These are phyloP conservation scores for Periparus ater DNA, from an alignment of 2,797 vertebrate genomes.

Conservation along the genomic window DNA sequence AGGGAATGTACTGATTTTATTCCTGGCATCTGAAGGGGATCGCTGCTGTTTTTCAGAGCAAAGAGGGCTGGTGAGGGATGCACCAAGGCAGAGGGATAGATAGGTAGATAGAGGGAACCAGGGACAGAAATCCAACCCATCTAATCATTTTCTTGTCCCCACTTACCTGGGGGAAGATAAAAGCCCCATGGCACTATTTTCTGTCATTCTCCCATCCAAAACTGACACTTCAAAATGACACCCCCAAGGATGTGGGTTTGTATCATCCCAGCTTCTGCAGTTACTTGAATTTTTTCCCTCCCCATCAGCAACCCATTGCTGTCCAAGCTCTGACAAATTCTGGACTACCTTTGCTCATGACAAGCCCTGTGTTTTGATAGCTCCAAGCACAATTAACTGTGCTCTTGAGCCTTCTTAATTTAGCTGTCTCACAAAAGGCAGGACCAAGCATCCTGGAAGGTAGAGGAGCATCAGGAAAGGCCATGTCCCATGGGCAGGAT, in stretches of 20 bases:
- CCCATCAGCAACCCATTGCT: background rate
- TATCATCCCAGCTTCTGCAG: background rate
- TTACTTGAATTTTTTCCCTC: background rate
- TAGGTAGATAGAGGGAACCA: background rate
- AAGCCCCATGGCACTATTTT: background rate
- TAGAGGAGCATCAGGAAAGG: background rate
- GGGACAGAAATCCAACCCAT: background rate
- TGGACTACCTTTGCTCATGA: background rate
- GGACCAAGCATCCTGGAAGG: background rate
- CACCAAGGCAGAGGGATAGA: background rate
- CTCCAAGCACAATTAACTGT: background rate
- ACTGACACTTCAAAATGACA: background rate
- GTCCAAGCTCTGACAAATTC: background rate
- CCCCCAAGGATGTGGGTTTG: background rate
- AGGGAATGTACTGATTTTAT: constrained; percentile 15
- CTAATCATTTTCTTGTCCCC: background rate
- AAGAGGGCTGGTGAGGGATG: background rate
- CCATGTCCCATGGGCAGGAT: background rate
- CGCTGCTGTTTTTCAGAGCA: background rate
- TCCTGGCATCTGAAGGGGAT: background rate
- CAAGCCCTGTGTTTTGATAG: background rate
- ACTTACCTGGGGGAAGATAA: background rate
- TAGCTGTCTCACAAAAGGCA: background rate
- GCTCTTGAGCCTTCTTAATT: background rate
- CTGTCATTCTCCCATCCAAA: background rate